Evolutionary conservation across 2,113 vertebrate genomes (phyloP).

Genomic region (Nerophis ophidion): DNA sequence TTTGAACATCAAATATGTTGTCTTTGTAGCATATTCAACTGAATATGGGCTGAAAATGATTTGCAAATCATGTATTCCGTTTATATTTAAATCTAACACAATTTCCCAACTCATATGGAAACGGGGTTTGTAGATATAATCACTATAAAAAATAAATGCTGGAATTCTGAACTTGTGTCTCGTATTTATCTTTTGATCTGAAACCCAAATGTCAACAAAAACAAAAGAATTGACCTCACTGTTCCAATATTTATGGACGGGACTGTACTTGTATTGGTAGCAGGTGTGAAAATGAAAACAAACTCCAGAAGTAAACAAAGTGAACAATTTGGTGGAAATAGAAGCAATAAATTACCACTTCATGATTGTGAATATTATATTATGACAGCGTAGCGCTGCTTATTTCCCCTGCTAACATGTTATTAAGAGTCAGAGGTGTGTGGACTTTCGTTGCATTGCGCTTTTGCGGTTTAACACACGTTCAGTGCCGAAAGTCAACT

Average conservation of each 20-base stretch:
- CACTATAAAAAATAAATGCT: no score
- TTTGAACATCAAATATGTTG: no score
- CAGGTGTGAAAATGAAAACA: slow-evolving; percentile 14
- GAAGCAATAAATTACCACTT: slow-evolving; percentile 18
- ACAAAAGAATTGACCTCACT: no score
- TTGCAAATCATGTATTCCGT: no score
- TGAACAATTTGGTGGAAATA: slow-evolving; percentile 1
- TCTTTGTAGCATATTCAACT: no score
- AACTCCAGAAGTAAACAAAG: not conserved
- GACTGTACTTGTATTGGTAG: not conserved
- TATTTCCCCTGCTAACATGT: not conserved
- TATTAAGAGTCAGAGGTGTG: slow-evolving; percentile 3
- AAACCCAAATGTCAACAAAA: not conserved
- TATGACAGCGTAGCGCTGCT: not conserved
- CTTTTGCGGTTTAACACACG: slow-evolving; percentile 13
- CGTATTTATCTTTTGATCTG: no score
- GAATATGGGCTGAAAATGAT: no score
- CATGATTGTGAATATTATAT: slow-evolving; percentile 8
- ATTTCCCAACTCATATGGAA: no score
- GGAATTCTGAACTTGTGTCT: no score
- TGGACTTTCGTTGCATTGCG: not conserved
- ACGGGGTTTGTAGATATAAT: no score
- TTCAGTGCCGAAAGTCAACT: not conserved
- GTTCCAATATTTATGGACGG: no score
- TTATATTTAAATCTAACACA: no score